These are phyloP conservation scores for Rhagoletis zephyria DNA, from an alignment of 1,140 invertebrate species.

Conservation along the genomic window DNA sequence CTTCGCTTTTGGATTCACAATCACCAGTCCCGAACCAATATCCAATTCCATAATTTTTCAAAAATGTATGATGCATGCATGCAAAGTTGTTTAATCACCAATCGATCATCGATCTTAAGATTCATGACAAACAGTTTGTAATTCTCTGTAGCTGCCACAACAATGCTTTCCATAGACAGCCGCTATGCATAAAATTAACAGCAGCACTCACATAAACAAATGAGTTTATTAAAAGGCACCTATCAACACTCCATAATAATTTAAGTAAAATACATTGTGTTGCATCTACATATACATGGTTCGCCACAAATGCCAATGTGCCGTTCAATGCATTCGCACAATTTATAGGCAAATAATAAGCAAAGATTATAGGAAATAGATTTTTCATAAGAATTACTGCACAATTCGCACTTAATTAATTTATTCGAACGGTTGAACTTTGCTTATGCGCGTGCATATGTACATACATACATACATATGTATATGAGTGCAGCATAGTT, in stretches of 20 bases:
- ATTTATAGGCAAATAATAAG: constrained; percentile 39
- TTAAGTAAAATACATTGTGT: neutral
- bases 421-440: constrained; percentile 8
- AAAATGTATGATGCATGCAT: neutral
- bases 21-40: too few relatives aligned
- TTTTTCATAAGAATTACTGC: constrained; percentile 24
- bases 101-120: neutral
- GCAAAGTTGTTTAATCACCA: neutral
- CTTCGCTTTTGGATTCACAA: too few relatives aligned
- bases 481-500: neutral
- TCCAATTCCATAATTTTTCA: neutral
- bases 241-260: constrained; percentile 11
- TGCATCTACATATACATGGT: neutral
- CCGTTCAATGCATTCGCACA: constrained; percentile 3
- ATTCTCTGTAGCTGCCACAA: neutral
- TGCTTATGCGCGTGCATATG: neutral
- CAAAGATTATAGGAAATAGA: constrained; percentile 26
- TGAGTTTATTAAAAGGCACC: neutral
- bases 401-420: constrained; percentile 48
- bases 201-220: neutral
- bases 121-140: constrained; percentile 11
- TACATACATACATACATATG: neutral
- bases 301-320: neutral
- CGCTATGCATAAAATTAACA: neutral
- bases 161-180: neutral